Evolutionary conservation across 2,113 vertebrate genomes (phyloP).

Genomic region (Poecile atricapillus): DNA sequence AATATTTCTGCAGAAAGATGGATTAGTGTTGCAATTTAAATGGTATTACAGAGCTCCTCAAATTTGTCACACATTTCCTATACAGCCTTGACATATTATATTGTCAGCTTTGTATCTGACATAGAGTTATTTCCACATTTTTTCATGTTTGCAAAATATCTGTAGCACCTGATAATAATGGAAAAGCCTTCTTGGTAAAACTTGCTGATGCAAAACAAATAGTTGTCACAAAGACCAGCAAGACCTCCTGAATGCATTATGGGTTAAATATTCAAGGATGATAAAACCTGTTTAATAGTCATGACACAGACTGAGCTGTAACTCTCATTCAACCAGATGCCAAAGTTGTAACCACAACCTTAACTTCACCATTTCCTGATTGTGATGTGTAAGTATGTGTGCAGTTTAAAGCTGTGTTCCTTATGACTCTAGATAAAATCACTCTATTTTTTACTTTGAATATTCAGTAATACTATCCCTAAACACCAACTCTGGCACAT

Average conservation of each 20-base stretch:
- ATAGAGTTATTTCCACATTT: background rate
- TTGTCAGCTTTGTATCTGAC: rapidly evolving
- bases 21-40: background rate
- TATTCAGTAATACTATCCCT: background rate
- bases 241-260: background rate
- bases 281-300: background rate
- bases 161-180: background rate
- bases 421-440: background rate
- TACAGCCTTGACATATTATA: background rate
- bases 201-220: background rate
- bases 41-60: background rate
- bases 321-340: background rate
- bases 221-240: background rate
- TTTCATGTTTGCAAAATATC: background rate
- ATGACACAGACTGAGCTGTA: background rate
- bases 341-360: background rate
- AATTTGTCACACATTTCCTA: background rate
- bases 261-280: background rate
- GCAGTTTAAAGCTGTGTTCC: background rate
- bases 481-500: background rate
- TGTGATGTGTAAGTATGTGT: background rate
- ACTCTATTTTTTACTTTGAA: background rate
- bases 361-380: background rate
- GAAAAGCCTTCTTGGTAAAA: background rate
- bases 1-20: background rate